Base-by-base conservation (phyloP, 1,140 invertebrate species). In the Ceratoteleas bidentatus region DNA sequence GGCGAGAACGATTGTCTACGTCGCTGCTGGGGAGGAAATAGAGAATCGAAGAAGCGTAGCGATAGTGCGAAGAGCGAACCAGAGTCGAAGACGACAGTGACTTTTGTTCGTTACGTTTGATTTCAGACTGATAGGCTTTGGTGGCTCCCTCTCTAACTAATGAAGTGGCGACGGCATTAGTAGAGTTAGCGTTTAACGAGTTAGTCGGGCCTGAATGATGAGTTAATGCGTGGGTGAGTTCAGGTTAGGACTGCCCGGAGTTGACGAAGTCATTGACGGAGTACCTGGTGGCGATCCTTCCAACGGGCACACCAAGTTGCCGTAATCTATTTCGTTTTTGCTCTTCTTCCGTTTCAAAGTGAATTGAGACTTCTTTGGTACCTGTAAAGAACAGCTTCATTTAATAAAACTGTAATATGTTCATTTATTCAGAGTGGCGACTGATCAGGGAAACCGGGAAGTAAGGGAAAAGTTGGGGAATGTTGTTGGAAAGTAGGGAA, bases 331-430 rank as follows among this genome's bases (percentile, higher is more conserved):
- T 83, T 98, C 96, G 58, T 94, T 95, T 88, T 96, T 96, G 81
- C 95, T 96, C 89, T 97, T 97, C 87, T 96, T 96, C 43, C 96
- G 93, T 87, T 97, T 97, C 81, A 98, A 89, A 0, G 97, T 96
- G 90, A 98, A 98, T 89, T 98, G 96, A 52, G 95, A 95, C 90
- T 96, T 97, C 90, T 97, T 98, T 85, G 95, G 93, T 87, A 95
- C 93, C 96, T 97, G 86, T 11, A 47, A 47, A 0, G 13, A 6
- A 43, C 40, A 3, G 40, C n/a, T n/a, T 47, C 0, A 47, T n/a
- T 47, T 40, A 9, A 9, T 6, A 0, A 0, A 8, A 40, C 10
- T 40, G 36, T 9, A 36, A 40, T 40, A 9, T 11, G 6, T 40
- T 6, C 36, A 9, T 40, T 40, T 40, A 40, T 40, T 40, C 10